Conservation (phyloP, 2,888 invertebrate genomes). For the Callinectes sapidus region DNA sequence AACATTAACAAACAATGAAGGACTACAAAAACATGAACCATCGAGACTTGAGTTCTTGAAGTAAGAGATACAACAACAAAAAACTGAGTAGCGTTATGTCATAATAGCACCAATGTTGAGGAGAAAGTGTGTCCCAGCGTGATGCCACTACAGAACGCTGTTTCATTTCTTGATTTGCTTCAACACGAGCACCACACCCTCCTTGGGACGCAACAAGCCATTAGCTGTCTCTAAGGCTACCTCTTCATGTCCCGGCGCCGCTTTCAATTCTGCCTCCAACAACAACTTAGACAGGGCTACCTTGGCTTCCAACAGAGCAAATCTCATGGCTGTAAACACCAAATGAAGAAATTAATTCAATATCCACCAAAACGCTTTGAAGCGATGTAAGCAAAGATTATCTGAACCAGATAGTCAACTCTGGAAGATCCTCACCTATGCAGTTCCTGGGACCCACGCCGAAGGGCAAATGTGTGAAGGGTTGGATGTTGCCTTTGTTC, state of each 20-base stretch:
- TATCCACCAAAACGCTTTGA: not conserved
- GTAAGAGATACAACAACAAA: too few relatives aligned
- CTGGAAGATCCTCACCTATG: conserved; percentile 52
- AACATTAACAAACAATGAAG: too few relatives aligned
- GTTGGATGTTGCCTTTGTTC: conserved; percentile 16
- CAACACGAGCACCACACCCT: not conserved
- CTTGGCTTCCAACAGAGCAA: conserved; percentile 38
- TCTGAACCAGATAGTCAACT: not conserved
- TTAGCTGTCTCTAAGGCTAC: not conserved
- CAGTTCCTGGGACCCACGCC: conserved; percentile 65
- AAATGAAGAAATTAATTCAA: not conserved
- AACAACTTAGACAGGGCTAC: conserved; percentile 11
- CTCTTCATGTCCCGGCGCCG: not conserved
- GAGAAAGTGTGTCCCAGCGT: too few relatives aligned
- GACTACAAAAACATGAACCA: too few relatives aligned
- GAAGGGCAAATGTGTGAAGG: conserved; percentile 60
- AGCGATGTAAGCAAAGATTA: not conserved
- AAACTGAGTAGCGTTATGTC: too few relatives aligned
- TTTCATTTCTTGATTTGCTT: not conserved
- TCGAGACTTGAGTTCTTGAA: too few relatives aligned
- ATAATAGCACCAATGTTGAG: too few relatives aligned
- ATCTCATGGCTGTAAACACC: conserved; percentile 22
- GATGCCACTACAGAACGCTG: too few relatives aligned
- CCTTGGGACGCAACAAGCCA: not conserved
- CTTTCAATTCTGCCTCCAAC: not conserved